Evolutionary conservation across 2,888 invertebrate genomes (phyloP).

Genomic region (Orthosia cruda): DNA sequence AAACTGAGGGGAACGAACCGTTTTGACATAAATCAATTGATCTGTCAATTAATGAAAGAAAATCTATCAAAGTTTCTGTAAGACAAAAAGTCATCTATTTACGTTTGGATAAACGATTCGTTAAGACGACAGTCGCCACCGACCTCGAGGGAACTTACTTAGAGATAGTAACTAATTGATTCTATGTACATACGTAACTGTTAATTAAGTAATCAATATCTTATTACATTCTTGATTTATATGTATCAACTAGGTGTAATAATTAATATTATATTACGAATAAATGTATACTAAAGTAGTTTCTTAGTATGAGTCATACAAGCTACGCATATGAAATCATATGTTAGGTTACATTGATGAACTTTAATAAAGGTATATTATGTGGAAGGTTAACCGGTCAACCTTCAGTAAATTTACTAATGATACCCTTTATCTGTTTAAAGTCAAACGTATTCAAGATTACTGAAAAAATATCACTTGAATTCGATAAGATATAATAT

Average conservation of each 20-base stretch:
- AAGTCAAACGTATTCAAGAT: too few relatives aligned
- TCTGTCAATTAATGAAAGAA: slow-evolving; percentile 20
- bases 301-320: slow-evolving; percentile 14
- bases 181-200: not conserved
- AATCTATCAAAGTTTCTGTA: not conserved
- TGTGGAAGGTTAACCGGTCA: not conserved
- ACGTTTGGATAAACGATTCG: not conserved
- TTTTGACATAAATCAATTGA: slow-evolving; percentile 7
- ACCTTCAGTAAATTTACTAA: slow-evolving; percentile 27
- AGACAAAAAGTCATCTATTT: not conserved
- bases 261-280: not conserved
- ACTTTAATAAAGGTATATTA: slow-evolving; percentile 10
- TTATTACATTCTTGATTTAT: slow-evolving; percentile 1
- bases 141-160: not conserved
- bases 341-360: slow-evolving; percentile 7
- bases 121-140: too few relatives aligned
- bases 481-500: too few relatives aligned
- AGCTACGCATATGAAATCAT: not conserved
- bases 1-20: not conserved
- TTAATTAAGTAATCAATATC: not conserved
- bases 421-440: not conserved
- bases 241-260: not conserved
- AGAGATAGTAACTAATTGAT: not conserved
- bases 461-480: too few relatives aligned
- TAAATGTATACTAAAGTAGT: slow-evolving; percentile 17